Base-by-base conservation (phyloP, 1,140 invertebrate genomes). In the Drosophila malerkotliana region DNA sequence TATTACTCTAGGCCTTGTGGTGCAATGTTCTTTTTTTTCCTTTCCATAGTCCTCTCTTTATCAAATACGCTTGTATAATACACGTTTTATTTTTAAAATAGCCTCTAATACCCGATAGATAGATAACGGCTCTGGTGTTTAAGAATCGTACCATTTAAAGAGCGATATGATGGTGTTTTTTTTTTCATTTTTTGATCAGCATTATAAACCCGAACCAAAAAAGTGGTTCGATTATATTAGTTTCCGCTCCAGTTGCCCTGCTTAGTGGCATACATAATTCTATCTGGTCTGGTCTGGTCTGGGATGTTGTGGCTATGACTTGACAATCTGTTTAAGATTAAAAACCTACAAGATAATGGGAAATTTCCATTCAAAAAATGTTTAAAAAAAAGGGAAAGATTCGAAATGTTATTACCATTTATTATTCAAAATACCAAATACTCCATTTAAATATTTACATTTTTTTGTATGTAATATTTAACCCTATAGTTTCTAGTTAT, bases 1-100 rank as follows among this genome's bases (percentile, higher is more conserved):
- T 47, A 47, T 47, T 47, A 21, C 18, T 18, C 18, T 18, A 14
- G 47, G 26, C 24, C 15, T 14, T 15, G 26, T 14, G 24, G 30
- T 45, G 48, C 53, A 34, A 51, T 37, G 18, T 62, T 49, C 26
- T 55, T 32, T 10, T 10, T 32, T 32, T 32, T 32, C 10, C 30
- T 15, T 34, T 55, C 52, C 51, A 49, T 60, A 26, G 57, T 47
- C 4, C 21, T 34, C 49, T 54, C 68, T 84, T 84, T 85, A 85
- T 80, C 81, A 85, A 75, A 45, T 14, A 63, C 48, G 67, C 62
- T 66, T 64, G 67, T 56, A 79, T 64, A 80, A 66, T 80, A 73
- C 63, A 69, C 81, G 73, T 85, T 85, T 87, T 87, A 87, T 85
- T 81, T 85, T 74, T 75, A 72, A 87, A 44, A 87, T 68, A 78